Conservation (phyloP, 35 echinoderm and acorn worm species). For the Ptychodera flava region DNA sequence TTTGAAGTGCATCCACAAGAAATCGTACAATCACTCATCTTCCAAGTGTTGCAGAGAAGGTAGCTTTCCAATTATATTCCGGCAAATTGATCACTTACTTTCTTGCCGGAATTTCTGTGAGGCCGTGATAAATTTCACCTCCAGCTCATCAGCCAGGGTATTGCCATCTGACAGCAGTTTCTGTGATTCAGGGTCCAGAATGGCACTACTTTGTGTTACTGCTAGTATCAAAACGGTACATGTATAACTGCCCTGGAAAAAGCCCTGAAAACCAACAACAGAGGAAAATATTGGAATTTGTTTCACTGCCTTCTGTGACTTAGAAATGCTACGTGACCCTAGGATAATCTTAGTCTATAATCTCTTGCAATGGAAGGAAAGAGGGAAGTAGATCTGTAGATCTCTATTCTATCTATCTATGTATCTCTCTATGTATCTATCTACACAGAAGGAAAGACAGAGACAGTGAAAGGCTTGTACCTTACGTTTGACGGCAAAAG, state of each 20-base stretch:
- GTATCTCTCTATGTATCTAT: not conserved
- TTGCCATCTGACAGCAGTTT: conserved; percentile 55
- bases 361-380: not conserved
- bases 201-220: conserved; percentile 38
- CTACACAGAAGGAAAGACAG: no score
- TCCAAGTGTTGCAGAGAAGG: no score
- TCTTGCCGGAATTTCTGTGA: conserved; percentile 46
- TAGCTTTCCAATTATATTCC: no score
- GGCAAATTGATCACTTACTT: no score
- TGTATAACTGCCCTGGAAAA: conserved; percentile 33
- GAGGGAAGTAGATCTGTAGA: not conserved
- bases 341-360: not conserved
- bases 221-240: conserved; percentile 63
- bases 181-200: conserved; percentile 42
- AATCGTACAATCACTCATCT: no score
- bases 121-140: conserved; percentile 55
- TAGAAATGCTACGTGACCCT: not conserved
- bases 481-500: no score
- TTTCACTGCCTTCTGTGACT: no score
- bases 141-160: conserved; percentile 43
- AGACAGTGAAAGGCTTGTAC: no score
- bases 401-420: not conserved
- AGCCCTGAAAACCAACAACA: conserved; percentile 15
- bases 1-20: no score
- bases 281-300: no score